phyloP scores from a whole-genome alignment of 2,888 invertebrate species.

The Meiosimyza decipiens region DNA sequence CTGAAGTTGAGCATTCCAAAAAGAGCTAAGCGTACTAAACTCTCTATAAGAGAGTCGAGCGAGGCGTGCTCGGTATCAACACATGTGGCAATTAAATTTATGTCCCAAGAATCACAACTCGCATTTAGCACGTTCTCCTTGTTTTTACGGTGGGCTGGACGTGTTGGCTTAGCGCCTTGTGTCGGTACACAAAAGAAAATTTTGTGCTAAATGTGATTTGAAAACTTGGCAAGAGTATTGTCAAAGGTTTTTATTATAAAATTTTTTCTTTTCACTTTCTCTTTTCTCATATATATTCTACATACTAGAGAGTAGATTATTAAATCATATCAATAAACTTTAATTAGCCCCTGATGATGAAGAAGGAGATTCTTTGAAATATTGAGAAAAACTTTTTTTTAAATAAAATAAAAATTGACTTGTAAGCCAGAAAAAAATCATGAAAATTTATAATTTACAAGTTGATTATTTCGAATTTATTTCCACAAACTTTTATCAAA shows the following conservation, averaged over 20 bases:
- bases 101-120: constrained; percentile 31
- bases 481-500: too few species aligned
- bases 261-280: neutral
- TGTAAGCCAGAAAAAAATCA: too few species aligned
- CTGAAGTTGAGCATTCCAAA: too few species aligned
- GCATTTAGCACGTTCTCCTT: constrained; percentile 38
- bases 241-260: neutral
- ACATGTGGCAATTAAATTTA: constrained; percentile 32
- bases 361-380: too few species aligned
- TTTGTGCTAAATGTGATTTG: too few species aligned
- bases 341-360: too few species aligned
- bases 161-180: constrained; percentile 11
- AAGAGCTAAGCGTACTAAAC: too few species aligned
- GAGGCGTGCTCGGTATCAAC: constrained; percentile 18
- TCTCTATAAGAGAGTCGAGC: too few species aligned
- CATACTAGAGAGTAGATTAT: neutral
- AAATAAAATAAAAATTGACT: too few species aligned
- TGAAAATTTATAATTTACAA: too few species aligned
- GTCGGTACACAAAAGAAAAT: constrained; percentile 12
- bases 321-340: neutral
- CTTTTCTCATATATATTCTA: neutral
- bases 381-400: neutral
- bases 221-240: neutral
- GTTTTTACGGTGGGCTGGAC: constrained; percentile 3
- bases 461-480: too few species aligned